A percentile compares a stretch with the other conserved stretches of the same genome.
phyloP scores from a whole-genome alignment of 2,888 invertebrate species.

The Coronaproctus castanopsis region DNA sequence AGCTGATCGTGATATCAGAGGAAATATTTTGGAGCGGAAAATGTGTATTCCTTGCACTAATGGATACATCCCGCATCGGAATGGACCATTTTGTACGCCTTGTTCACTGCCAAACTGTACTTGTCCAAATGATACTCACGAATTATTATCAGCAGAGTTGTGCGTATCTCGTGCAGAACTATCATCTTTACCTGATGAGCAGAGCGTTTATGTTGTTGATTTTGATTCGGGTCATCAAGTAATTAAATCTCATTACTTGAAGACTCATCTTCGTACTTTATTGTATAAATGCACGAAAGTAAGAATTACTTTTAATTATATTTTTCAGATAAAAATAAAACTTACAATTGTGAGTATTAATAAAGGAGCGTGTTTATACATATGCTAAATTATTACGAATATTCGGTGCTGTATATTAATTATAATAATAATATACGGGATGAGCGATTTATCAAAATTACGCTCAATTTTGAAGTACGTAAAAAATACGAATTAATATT shows the following conservation, averaged over 20 bases:
- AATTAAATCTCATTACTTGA: slow-evolving; percentile 27
- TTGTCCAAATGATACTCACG: slow-evolving; percentile 25
- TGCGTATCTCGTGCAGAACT: slow-evolving; percentile 21
- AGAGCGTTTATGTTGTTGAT: slow-evolving; percentile 25
- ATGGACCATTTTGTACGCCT: slow-evolving; percentile 26
- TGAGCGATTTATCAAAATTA: too few relatives aligned
- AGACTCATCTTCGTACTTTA: slow-evolving; percentile 26
- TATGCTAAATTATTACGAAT: too few relatives aligned
- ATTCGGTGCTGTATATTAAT: too few relatives aligned
- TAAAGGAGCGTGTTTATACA: too few relatives aligned
- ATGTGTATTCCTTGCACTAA: slow-evolving; percentile 28
- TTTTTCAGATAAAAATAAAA: slow-evolving; percentile 2
- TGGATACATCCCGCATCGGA: slow-evolving; percentile 27
- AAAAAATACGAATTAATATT: too few relatives aligned
- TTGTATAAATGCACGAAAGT: slow-evolving; percentile 26
- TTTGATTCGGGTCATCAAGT: slow-evolving; percentile 23
- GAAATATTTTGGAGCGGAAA: slow-evolving; percentile 23
- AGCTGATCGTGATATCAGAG: slow-evolving; percentile 27
- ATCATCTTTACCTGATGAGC: slow-evolving; percentile 25
- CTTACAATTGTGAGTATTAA: slow-evolving; percentile 8
- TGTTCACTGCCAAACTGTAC: slow-evolving; percentile 26
- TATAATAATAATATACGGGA: too few relatives aligned
- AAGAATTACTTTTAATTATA: background rate
- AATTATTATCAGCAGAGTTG: slow-evolving; percentile 16
- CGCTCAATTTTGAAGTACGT: too few relatives aligned